Conservation (phyloP, 2,113 vertebrate species). For the Forbesichthys papilliferus region DNA sequence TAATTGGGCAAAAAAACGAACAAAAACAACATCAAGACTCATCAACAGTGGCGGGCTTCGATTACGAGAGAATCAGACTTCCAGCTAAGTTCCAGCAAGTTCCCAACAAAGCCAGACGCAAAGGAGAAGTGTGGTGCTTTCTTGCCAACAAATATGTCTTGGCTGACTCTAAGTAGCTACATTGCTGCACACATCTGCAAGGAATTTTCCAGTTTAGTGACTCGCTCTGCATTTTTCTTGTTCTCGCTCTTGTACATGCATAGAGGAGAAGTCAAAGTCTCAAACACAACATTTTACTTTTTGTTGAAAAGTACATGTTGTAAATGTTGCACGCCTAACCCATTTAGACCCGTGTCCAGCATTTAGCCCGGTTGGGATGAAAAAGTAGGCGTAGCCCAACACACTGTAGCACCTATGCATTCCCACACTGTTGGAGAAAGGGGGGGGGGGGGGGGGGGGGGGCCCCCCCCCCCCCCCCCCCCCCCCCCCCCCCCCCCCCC, state of each 20-base stretch:
- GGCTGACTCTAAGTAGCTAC: conserved; percentile 42
- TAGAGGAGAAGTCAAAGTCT: conserved; percentile 27
- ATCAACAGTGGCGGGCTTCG: conserved; percentile 33
- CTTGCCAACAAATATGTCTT: conserved; percentile 35
- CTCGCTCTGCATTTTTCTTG: conserved; percentile 16
- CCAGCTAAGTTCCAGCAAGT: conserved; percentile 1
- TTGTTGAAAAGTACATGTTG: conserved; percentile 11
- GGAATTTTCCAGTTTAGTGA: conserved; percentile 52
- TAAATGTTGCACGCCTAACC: conserved; percentile 42
- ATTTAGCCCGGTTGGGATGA: conserved; percentile 15
- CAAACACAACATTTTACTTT: not conserved
- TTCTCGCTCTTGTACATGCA: not conserved
- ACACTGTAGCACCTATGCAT: conserved; percentile 25
- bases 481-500: too few relatives aligned
- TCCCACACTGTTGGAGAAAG: conserved; percentile 23
- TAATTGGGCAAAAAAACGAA: conserved; percentile 22
- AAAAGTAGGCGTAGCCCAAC: conserved; percentile 51
- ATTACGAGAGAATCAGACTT: conserved; percentile 12
- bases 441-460: too few relatives aligned
- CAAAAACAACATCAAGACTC: conserved; percentile 24
- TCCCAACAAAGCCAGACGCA: conserved; percentile 21
- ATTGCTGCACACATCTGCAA: conserved; percentile 64
- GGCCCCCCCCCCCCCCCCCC: too few relatives aligned
- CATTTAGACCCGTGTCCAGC: conserved; percentile 32
- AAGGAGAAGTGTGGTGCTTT: conserved; percentile 24